Evolutionary conservation across 2,888 invertebrate species (phyloP), one percentile per base, ranked within the genome.

Genomic region (Dimorphilus gyrociliatus): DNA sequence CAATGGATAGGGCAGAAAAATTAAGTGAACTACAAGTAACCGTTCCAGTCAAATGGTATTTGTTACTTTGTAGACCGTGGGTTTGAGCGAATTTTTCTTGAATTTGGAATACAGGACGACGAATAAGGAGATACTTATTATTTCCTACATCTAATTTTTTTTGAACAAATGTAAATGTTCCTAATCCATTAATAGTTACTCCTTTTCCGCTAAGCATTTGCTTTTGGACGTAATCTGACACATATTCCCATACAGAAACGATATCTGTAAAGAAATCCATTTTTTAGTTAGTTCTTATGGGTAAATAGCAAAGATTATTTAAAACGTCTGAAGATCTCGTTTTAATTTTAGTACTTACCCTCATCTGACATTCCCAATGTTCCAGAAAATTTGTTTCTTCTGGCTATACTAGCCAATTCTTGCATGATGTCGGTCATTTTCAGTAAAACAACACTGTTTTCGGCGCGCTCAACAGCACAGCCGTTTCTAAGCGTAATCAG

Each of bases 141-240:
- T 57, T 55, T 19, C 60, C 60, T n/a, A 60, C 47, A 36, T 62
- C 62, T 21, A 56, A 35, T 30, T 54, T 55, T 38, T 55, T 55
- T 39, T 62, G 60, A 16, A 47, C 46, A 36, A 61, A 58, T 23
- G 55, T 52, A 37, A 61, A 62, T 14, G 53, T 56, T 13, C 60
- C 62, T 16, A 62, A 44, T 4, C 48, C 47, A 23, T 48, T 50
- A 27, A 62, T 51, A 33, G 46, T 42, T 12, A 61, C 56, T 17
- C 58, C 62, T 59, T 60, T 25, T 25, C 25, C 8, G 12, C 4
- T 25, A 25, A 25, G 12, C 61, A 61, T 58, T 27, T 52, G 52
- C 32, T 53, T 59, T 30, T 58, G 57, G 40, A 61, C 50, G 36
- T 51, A 59, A 10, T 34, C 37, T 5, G 58, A 53, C 2, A 60